These are phyloP conservation scores for Ichneumon xanthorius DNA, from an alignment of 2,888 invertebrate species.

Conservation along the genomic window DNA sequence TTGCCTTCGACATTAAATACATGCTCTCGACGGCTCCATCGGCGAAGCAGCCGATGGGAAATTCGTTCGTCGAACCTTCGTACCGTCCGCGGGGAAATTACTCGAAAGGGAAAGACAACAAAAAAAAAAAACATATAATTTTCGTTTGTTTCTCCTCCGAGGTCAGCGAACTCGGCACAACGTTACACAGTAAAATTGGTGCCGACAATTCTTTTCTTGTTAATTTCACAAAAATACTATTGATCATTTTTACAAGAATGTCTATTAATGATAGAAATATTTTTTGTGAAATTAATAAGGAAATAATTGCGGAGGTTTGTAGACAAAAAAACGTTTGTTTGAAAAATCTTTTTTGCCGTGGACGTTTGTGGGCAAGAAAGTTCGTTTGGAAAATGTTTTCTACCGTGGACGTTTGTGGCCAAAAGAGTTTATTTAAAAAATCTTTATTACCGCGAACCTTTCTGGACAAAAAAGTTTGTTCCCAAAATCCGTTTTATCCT, in stretches of 20 bases:
- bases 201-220: neutral
- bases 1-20: constrained; percentile 34
- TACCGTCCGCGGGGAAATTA: neutral
- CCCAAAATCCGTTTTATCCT: too few species aligned
- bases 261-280: neutral
- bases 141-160: neutral
- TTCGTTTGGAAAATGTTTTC: too few species aligned
- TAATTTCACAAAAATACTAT: neutral
- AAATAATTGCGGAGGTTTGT: neutral
- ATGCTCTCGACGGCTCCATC: constrained; percentile 52
- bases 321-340: neutral
- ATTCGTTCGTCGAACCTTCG: constrained; percentile 34
- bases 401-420: too few species aligned
- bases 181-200: neutral
- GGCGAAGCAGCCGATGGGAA: constrained; percentile 64
- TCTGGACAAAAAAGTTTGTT: too few species aligned
- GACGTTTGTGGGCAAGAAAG: neutral
- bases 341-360: neutral
- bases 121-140: neutral
- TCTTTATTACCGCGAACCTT: too few species aligned
- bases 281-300: neutral
- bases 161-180: neutral
- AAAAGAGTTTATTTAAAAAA: too few species aligned
- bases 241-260: neutral
- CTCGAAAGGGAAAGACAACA: neutral